Evolutionary conservation across 2,113 vertebrate genomes (phyloP), one percentile per base, ranked within the genome.

Genomic region (Microtus ochrogaster): DNA sequence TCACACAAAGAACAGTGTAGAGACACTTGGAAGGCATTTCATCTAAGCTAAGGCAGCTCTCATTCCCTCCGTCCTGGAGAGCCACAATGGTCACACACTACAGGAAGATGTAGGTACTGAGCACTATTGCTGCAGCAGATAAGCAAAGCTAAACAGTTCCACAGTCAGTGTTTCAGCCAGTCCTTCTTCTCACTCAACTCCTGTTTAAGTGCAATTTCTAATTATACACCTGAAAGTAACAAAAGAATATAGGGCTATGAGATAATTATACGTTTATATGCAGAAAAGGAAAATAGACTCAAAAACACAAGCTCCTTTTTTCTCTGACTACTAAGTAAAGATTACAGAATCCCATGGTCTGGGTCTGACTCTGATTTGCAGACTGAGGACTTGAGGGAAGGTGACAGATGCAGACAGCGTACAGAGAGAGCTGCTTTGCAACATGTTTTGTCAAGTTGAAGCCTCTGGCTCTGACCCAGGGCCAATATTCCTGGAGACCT

Each of bases 401-500:
- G 98, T 98, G 98, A 98, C 98, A 98, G 97, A 98, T 98, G 95
- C 95, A 98, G 98, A 97, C 97, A 92, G 89, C 94, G 85, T 84
- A 86, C 96, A 98, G 94, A 89, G 84, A 97, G 97, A 98, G 92
- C 96, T 96, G 98, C 98, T 98, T 98, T 97, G 98, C 95, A 98
- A 95, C 95, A 98, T 89, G 96, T 97, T 98, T 98, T 98, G 98
- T 98, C 94, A 97, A 98, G 97, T 97, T 97, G 92, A 97, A 98
- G 97, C 97, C 97, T 98, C 97, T 98, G 98, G 98, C 97, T 97
- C 30, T 98, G 97, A 96, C 97, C 98, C 96, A 97, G 95, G 90
- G 95, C 96, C 98, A 94, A 98, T 98, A 97, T 98, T 98, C 97
- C 97, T 97, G 96, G 87, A 98, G 97, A 98, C 97, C 98, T 98